A percentile compares a stretch with the other conserved stretches of the same genome.
These are phyloP conservation scores for Drosophila melanica DNA, from an alignment of 1,140 invertebrate species.

Conservation along the genomic window DNA sequence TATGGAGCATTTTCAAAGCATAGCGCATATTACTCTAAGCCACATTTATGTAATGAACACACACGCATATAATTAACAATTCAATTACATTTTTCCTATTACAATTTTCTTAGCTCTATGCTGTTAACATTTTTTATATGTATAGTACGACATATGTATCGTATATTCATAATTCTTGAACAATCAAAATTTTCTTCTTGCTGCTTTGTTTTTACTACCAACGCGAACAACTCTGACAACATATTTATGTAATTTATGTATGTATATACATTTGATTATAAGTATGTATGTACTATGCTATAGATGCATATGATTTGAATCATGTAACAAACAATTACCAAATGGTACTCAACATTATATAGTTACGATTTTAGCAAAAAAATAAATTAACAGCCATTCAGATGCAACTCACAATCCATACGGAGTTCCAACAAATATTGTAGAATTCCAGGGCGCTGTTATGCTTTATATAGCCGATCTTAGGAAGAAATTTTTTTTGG, in stretches of 20 bases:
- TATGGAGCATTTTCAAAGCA: slow-evolving; percentile 28
- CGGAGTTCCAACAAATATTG: slow-evolving; percentile 9
- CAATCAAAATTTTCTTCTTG: slow-evolving; percentile 22
- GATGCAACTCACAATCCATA: slow-evolving; percentile 5
- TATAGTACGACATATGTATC: slow-evolving; percentile 1
- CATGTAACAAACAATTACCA: slow-evolving; percentile 39
- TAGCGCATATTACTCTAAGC: slow-evolving; percentile 23
- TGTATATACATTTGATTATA: slow-evolving; percentile 19
- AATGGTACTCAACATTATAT: slow-evolving; percentile 37
- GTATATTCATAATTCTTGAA: slow-evolving; percentile 26
- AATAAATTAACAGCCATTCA: slow-evolving; percentile 7
- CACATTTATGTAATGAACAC: slow-evolving; percentile 60
- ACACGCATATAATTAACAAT: slow-evolving; percentile 60
- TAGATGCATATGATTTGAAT: slow-evolving; percentile 14
- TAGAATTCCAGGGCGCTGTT: not conserved
- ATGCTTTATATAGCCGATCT: too few species aligned
- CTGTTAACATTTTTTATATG: slow-evolving; percentile 20
- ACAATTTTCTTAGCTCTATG: slow-evolving; percentile 3
- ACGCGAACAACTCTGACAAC: slow-evolving; percentile 28
- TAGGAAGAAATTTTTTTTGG: too few species aligned
- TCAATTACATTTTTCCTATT: slow-evolving; percentile 12
- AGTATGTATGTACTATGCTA: slow-evolving; percentile 6
- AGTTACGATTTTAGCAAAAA: slow-evolving; percentile 1
- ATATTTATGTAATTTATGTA: slow-evolving; percentile 26
- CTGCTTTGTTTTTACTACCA: slow-evolving; percentile 16